Evolutionary conservation across 2,888 invertebrate species (phyloP), one percentile per base, ranked within the genome.

Genomic region (Napeogenes inachia): DNA sequence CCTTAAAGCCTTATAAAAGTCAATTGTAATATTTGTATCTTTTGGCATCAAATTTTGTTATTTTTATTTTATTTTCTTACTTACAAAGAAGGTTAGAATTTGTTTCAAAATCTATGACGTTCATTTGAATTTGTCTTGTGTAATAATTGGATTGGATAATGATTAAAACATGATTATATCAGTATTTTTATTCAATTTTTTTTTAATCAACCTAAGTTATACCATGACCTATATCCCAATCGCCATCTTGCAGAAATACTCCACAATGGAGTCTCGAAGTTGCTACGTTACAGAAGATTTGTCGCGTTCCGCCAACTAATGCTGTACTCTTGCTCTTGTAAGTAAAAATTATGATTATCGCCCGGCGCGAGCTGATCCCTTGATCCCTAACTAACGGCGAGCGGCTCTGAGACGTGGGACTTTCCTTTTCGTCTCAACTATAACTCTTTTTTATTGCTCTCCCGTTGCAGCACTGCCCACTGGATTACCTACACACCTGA

Each of bases 321-420:
- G 87, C 86, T 80, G 66, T 71, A 82, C 86, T 85, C 78, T 50
- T 74, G 82, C 82, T 82, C 85, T 87, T 85, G 89, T 90, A 90
- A 90, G 89, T 90, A 90, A 90, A 90, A 90, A 90, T 90, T 90
- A 90, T 90, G 89, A 89, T 90, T 90, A 90, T 90, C 88, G 87
- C 87, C 84, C 81, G 80, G 78, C 80, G 81, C 78, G 86, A 79
- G 76, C 81, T 87, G 88, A 89, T 82, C 90, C 81, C 79, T 89
- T 90, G 88, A 90, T 87, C 90, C 89, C 77, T 80, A 84, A 87
- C 88, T 89, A 89, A 87, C 88, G 88, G 87, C 81, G 73, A 72
- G 75, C 74, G 72, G 72, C 74, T 74, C 76, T 71, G 78, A 80
- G 84, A 82, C 82, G 76, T 75, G 78, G 74, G 85, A 89, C 89